phyloP scores from a whole-genome alignment of 2,797 vertebrate species.

The Coendou prehensilis region DNA sequence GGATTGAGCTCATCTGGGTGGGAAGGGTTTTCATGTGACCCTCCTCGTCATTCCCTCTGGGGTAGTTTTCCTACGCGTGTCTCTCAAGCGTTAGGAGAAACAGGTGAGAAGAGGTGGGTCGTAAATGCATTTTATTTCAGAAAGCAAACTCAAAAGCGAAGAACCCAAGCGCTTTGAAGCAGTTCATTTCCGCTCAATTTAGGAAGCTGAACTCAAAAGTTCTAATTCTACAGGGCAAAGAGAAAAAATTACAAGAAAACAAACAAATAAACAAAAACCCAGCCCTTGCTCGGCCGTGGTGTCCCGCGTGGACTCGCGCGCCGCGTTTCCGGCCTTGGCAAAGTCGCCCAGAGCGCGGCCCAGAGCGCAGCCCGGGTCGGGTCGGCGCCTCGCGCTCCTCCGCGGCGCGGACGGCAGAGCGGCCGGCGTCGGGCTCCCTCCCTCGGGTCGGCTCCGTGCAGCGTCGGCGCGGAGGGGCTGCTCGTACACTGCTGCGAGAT shows the following conservation, averaged over 20 bases:
- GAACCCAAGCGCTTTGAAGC: constrained; percentile 32
- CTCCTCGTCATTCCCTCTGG: constrained; percentile 22
- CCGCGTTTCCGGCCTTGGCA: not conserved
- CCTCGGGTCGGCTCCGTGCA: no score
- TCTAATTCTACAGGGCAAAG: constrained; percentile 48
- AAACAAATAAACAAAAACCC: not conserved
- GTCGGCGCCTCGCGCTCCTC: no score
- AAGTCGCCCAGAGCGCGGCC: not conserved
- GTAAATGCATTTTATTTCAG: constrained; percentile 41
- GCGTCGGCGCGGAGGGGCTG: no score
- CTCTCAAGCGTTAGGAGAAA: not conserved
- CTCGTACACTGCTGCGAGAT: not conserved
- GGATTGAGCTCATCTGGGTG: constrained; percentile 69
- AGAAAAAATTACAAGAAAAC: not conserved
- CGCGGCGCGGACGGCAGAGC: no score
- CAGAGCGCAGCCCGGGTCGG: not conserved
- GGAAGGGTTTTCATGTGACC: constrained; percentile 19
- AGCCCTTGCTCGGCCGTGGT: not conserved
- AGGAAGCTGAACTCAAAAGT: constrained; percentile 30
- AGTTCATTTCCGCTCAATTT: not conserved
- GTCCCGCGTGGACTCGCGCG: not conserved
- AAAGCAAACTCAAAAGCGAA: not conserved
- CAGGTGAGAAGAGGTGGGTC: not conserved
- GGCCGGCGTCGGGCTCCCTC: no score
- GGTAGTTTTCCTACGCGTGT: constrained; percentile 9